These are phyloP conservation scores for Plectrocnemia conspersa DNA, from an alignment of 1,140 invertebrate genomes.

Conservation along the genomic window DNA sequence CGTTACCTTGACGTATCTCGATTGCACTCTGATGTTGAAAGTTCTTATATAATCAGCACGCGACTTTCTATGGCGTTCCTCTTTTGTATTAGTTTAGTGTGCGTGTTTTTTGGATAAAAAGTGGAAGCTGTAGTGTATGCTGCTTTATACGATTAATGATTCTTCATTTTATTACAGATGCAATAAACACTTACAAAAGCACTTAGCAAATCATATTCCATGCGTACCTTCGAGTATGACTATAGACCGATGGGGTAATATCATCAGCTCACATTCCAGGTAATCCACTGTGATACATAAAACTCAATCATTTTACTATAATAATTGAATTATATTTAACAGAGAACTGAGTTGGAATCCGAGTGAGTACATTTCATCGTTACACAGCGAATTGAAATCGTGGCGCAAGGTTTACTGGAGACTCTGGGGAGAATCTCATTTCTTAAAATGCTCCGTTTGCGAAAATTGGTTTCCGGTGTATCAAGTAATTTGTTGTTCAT, in stretches of 20 bases:
- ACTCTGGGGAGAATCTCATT: constrained; percentile 84
- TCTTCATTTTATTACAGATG: constrained; percentile 45
- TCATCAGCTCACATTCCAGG: constrained; percentile 64
- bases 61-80: too few relatives aligned
- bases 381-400: constrained; percentile 72
- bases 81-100: too few relatives aligned
- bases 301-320: constrained; percentile 29
- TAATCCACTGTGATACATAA: constrained; percentile 36
- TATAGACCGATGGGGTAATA: constrained; percentile 63
- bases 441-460: constrained; percentile 70
- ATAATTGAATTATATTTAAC: constrained; percentile 62
- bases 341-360: constrained; percentile 79
- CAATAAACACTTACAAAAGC: constrained; percentile 53
- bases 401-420: constrained; percentile 92
- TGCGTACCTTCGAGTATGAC: constrained; percentile 64
- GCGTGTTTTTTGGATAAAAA: too few relatives aligned
- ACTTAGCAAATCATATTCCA: constrained; percentile 61
- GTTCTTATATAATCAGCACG: too few relatives aligned
- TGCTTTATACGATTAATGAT: too few relatives aligned
- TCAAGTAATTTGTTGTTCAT: constrained; percentile 45
- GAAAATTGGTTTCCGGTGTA: constrained; percentile 69
- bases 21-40: too few relatives aligned
- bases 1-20: too few relatives aligned
- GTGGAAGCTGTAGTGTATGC: too few relatives aligned
- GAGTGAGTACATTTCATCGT: constrained; percentile 70